phyloP scores from a whole-genome alignment of 2,113 vertebrate genomes.

The Nibea coibor region DNA sequence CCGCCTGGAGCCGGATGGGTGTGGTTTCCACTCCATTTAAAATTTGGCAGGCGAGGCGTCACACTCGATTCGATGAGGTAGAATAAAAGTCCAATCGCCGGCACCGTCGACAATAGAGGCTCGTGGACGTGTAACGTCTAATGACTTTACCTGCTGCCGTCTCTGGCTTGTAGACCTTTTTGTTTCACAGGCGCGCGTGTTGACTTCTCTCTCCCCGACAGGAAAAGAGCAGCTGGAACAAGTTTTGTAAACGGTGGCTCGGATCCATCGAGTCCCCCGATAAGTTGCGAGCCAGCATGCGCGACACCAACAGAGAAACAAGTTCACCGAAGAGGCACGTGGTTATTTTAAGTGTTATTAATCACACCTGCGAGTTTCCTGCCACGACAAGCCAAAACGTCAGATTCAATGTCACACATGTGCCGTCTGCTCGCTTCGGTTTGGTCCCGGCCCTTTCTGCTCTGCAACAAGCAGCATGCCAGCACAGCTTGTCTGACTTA shows the following conservation, averaged over 20 bases:
- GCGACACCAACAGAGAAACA: neutral
- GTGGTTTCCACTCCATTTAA: constrained; percentile 8
- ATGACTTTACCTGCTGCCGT: neutral
- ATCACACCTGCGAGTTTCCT: constrained; percentile 4
- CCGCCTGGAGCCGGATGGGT: neutral
- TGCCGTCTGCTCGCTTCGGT: neutral
- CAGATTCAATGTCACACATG: neutral
- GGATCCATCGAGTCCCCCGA: neutral
- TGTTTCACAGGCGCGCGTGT: neutral
- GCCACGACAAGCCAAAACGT: neutral
- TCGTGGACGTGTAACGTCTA: neutral
- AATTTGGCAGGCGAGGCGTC: neutral
- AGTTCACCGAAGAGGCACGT: constrained; percentile 8
- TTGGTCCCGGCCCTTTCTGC: neutral
- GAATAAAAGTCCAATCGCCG: neutral
- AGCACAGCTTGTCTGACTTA: neutral
- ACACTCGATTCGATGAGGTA: neutral
- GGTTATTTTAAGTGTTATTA: neutral
- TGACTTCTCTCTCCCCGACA: neutral
- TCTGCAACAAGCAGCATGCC: neutral
- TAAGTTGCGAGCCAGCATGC: neutral
- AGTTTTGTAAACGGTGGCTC: neutral
- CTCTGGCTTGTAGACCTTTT: neutral
- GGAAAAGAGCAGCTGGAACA: neutral
- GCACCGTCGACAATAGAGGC: neutral